Evolutionary conservation across 2,888 invertebrate species (phyloP), one percentile per base, ranked within the genome.

Genomic region (Tetragonula carbonaria): DNA sequence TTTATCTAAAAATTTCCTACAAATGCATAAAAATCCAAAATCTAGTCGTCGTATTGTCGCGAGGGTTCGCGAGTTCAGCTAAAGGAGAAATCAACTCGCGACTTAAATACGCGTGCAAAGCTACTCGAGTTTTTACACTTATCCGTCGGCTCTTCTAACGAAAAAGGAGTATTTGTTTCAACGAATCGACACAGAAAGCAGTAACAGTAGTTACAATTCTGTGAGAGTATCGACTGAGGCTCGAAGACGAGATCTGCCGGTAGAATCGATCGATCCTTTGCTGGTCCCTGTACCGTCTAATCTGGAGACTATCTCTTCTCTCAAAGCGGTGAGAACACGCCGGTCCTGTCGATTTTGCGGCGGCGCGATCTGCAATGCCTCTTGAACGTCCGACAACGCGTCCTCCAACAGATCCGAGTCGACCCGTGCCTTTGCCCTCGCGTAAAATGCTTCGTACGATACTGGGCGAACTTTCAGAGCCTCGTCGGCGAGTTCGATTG

Each of bases 391-490:
- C 2, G 96, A 96, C 33, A 98, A 95, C 0, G 98, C 98, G 74
- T 96, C 95, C 88, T 97, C 97, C 50, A 97, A 96, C 5, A 96
- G 95, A 94, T 96, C 96, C 75, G 97, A 95, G 79, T 98, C 98
- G 85, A 98, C 95, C 85, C 97, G 96, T 13, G 98, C 98, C 92
- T 98, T 97, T 0, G 98, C 97, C 93, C 98, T 96, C 5, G 98
- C 98, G 94, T 98, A 99, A 91, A 97, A 98, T 8, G 98, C 98
- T 95, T 99, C 99, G 93, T 98, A 99, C 4, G 98, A 98, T 93
- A 97, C 97, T 2, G 98, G 97, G 88, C 98, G 97, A 84, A 98
- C 95, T 71, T 96, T 96, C 57, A 98, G 96, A 0, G 98, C 98
- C 93, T 98, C 97, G 57, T 97, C 97, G 14, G 99, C 98, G 88